Conservation (phyloP, 2,797 vertebrate genomes). For the Crocidura indochinensis region DNA sequence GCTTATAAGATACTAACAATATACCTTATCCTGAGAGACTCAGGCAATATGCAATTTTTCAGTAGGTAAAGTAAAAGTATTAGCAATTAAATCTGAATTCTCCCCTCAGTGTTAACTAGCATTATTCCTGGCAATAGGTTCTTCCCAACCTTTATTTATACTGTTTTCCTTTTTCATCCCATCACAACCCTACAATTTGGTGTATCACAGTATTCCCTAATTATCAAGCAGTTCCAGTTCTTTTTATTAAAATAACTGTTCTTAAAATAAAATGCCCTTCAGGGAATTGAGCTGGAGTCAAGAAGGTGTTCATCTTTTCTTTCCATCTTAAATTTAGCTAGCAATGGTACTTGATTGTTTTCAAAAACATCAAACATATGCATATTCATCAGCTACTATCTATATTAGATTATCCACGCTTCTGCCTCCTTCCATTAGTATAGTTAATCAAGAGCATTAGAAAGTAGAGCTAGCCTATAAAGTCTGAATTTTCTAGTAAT, state of each 20-base stretch:
- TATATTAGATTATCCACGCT: slow-evolving; percentile 75
- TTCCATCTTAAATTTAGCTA: slow-evolving; percentile 39
- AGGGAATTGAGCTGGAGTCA: slow-evolving; percentile 22
- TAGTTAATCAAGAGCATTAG: slow-evolving; percentile 61
- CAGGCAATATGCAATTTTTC: not conserved
- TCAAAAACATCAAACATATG: slow-evolving; percentile 77
- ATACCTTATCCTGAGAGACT: not conserved
- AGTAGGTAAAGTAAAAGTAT: not conserved
- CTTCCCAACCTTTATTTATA: not conserved
- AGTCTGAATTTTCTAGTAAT: slow-evolving; percentile 52
- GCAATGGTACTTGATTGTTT: slow-evolving; percentile 51
- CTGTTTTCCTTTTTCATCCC: not conserved
- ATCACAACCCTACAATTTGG: slow-evolving; percentile 8
- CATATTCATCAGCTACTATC: slow-evolving; percentile 75
- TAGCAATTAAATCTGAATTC: slow-evolving; percentile 20
- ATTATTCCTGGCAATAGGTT: not conserved
- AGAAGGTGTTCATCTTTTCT: slow-evolving; percentile 55
- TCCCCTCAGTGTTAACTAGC: not conserved
- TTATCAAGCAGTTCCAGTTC: slow-evolving; percentile 20
- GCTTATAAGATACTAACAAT: not conserved
- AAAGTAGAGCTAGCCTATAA: slow-evolving; percentile 40
- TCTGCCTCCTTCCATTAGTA: slow-evolving; percentile 70
- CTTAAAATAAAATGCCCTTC: slow-evolving; percentile 51
- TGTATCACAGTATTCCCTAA: not conserved
- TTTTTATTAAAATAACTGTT: slow-evolving; percentile 30